These are phyloP conservation scores for Hypomecis punctinalis DNA, from an alignment of 2,888 invertebrate genomes.

Conservation along the genomic window DNA sequence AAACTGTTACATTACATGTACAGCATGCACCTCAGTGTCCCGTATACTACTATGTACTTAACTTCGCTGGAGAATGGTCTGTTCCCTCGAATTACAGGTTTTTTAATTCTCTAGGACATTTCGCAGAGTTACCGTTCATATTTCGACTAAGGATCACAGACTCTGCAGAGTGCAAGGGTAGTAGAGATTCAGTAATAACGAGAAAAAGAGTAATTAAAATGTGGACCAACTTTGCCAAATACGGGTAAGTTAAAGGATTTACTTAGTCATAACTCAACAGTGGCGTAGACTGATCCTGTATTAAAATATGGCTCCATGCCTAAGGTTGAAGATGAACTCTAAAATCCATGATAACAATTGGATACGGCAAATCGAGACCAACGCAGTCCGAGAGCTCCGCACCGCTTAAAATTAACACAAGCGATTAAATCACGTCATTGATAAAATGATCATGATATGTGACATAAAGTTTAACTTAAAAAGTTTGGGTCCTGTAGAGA, in stretches of 20 bases:
- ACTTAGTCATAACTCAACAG: neutral
- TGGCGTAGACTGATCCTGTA: neutral
- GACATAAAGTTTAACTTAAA: too few species aligned
- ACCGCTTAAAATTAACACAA: too few species aligned
- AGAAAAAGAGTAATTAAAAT: conserved; percentile 69
- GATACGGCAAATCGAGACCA: too few species aligned
- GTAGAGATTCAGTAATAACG: conserved; percentile 67
- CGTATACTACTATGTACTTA: conserved; percentile 72
- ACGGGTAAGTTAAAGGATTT: conserved; percentile 61
- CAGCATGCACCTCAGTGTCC: conserved; percentile 62
- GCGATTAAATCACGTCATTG: too few species aligned
- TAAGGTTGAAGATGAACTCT: too few species aligned
- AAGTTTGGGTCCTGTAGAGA: too few species aligned
- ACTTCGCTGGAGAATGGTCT: conserved; percentile 68
- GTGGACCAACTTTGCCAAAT: conserved; percentile 83
- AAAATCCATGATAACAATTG: too few species aligned
- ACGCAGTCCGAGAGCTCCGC: too few species aligned
- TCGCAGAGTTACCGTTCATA: conserved; percentile 54
- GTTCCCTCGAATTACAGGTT: conserved; percentile 49
- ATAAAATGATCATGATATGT: too few species aligned
- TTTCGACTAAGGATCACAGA: conserved; percentile 60
- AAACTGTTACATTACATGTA: conserved; percentile 66
- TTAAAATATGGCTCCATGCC: too few species aligned
- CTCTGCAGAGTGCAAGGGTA: conserved; percentile 59
- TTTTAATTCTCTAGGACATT: neutral